Base-by-base conservation (phyloP, 1,140 invertebrate species). In the Streblospio benedicti region DNA sequence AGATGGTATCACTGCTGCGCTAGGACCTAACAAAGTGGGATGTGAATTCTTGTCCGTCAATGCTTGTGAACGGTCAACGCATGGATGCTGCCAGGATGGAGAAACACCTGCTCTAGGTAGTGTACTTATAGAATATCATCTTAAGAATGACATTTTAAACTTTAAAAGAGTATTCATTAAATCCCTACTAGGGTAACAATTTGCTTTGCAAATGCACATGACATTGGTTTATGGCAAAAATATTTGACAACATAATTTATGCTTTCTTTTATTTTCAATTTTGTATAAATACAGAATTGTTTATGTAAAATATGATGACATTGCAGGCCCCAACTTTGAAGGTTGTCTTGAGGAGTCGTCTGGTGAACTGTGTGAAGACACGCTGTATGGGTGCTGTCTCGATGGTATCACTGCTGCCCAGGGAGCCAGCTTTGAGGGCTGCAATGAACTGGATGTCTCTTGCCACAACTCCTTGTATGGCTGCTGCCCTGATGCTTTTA, bases 401-500 rank as follows among this genome's bases (percentile, higher is more conserved):
- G 77, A 79, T 66, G 74, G 74, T 20, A 53, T 64, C 14, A 75
- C 70, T n/a, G 67, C 71, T 56, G 76, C 77, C 43, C 54, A 63
- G 23, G 77, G 77, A 47, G 67, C 67, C 14, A 62, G 74, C 43
- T 62, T 61, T 28, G 64, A 67, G 25, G 78, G 76, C 2, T 79
- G 77, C 60, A n/a, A 33, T 16, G 31, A 65, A 63, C 23, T 41
- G 64, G 18, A 31, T n/a, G 30, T 25, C 14, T 18, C 23, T 27
- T 57, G 50, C 28, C 54, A 59, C 54, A 59, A 12, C 12, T 67
- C 70, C 1, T 58, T 57, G 33, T 87, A 82, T 74, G 89, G 90
- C 25, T 95, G 91, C 71, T 94, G 91, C 71, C 84, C 85, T 33
- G 91, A 94, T 76, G 85, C 86, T 33, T 80, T 83, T 59, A 90